phyloP scores from a whole-genome alignment of 2,888 invertebrate genomes.

The Trichogramma evanescens region DNA sequence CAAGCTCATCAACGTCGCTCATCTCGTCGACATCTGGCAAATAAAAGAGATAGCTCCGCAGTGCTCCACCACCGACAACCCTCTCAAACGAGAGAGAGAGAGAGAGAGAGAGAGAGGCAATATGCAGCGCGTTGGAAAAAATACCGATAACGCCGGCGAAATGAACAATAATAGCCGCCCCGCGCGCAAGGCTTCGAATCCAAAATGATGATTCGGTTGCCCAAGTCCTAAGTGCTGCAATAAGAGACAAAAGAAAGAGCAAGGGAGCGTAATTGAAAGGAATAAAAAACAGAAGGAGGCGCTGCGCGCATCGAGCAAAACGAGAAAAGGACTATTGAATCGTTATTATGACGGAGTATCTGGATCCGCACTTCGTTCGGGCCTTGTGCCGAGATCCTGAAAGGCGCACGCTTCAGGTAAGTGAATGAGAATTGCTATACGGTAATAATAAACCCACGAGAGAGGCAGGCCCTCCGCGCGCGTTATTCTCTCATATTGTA shows the following conservation, averaged over 20 bases:
- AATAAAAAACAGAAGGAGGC: neutral
- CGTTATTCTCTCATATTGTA: neutral
- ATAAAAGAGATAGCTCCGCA: slow-evolving; percentile 1
- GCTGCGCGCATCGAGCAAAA: neutral
- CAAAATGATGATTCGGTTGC: neutral
- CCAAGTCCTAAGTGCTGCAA: neutral
- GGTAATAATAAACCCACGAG: neutral
- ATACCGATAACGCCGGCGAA: neutral
- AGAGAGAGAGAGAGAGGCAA: neutral
- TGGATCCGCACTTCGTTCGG: slow-evolving; percentile 52
- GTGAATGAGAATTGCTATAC: slow-evolving; percentile 10
- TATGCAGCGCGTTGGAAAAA: slow-evolving; percentile 14
- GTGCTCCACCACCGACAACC: neutral
- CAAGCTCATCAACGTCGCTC: too few relatives aligned
- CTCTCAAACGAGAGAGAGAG: neutral
- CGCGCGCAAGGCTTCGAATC: neutral
- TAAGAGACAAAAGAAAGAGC: neutral
- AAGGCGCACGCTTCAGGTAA: slow-evolving; percentile 51
- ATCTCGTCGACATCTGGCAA: too few relatives aligned
- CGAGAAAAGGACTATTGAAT: neutral
- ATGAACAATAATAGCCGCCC: neutral
- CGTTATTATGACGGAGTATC: slow-evolving; percentile 49
- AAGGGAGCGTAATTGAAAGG: neutral
- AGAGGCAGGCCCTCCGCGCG: neutral
- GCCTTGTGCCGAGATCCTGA: slow-evolving; percentile 53